Conservation (phyloP, 2,888 invertebrate species). For the Ornithoptera priamus region DNA sequence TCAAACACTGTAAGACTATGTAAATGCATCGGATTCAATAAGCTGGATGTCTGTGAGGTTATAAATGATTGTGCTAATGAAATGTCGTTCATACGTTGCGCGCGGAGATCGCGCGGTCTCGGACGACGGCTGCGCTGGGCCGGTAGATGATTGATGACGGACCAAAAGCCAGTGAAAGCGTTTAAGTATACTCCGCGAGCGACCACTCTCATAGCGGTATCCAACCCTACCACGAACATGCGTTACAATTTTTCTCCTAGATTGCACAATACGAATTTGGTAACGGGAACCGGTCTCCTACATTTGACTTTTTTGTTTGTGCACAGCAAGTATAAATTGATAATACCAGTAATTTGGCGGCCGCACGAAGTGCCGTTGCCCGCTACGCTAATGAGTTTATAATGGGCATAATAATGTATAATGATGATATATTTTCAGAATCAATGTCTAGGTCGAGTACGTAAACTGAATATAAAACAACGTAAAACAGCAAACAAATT, state of each 20-base stretch:
- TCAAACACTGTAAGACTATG: conserved; percentile 30
- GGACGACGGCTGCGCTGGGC: conserved; percentile 24
- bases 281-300: conserved; percentile 77
- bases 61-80: conserved; percentile 35
- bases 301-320: conserved; percentile 78
- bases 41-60: conserved; percentile 31
- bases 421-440: conserved; percentile 75
- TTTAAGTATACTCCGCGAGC: conserved; percentile 56
- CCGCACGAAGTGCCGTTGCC: conserved; percentile 74
- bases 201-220: conserved; percentile 66
- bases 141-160: conserved; percentile 59
- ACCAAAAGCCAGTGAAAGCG: conserved; percentile 62
- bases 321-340: conserved; percentile 76
- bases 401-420: conserved; percentile 74
- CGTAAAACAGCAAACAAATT: conserved; percentile 6
- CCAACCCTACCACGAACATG: conserved; percentile 67
- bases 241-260: conserved; percentile 77
- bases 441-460: conserved; percentile 74
- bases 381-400: conserved; percentile 79
- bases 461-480: conserved; percentile 27
- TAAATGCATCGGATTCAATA: conserved; percentile 30
- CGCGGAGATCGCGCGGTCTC: conserved; percentile 30
- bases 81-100: conserved; percentile 34
- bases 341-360: conserved; percentile 79
- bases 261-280: conserved; percentile 79